phyloP scores from a whole-genome alignment of 2,797 vertebrate species.

The Babyrousa celebensis region DNA sequence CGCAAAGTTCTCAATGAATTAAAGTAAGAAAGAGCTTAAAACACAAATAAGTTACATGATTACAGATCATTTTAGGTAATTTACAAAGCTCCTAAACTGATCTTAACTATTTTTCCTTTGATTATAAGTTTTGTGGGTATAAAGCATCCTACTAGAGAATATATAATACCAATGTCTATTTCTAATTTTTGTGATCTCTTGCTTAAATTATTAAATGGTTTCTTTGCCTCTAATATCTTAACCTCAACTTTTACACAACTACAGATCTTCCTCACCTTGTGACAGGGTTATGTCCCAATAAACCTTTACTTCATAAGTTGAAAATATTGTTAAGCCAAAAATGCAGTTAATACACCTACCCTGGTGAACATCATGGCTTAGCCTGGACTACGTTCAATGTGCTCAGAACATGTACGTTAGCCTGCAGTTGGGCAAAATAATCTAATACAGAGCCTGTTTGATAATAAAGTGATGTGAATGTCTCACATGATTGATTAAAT shows the following conservation, averaged over 20 bases:
- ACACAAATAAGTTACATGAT: constrained; percentile 3
- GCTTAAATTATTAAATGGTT: background rate
- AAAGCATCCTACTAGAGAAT: constrained; percentile 33
- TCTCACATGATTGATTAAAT: background rate
- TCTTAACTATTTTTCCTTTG: constrained; percentile 15
- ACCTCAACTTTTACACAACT: background rate
- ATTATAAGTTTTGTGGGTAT: constrained; percentile 46
- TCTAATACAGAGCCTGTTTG: background rate
- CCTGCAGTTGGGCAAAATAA: background rate
- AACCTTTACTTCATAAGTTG: background rate
- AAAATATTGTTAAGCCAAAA: background rate
- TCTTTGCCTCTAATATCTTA: background rate
- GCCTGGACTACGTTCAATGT: background rate
- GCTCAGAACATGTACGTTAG: background rate
- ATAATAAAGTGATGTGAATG: background rate
- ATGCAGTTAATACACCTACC: background rate
- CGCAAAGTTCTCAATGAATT: constrained; percentile 16
- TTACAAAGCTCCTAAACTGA: constrained; percentile 19
- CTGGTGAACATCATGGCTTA: background rate
- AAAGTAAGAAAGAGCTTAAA: constrained; percentile 38
- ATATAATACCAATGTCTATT: constrained; percentile 28
- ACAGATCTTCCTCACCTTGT: background rate
- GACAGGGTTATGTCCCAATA: background rate
- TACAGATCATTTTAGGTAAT: constrained; percentile 7
- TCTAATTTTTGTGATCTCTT: constrained; percentile 34